A percentile compares a stretch with the other conserved stretches of the same genome.
These are phyloP conservation scores for Crocidura indochinensis DNA, from an alignment of 2,797 vertebrate species.

Conservation along the genomic window DNA sequence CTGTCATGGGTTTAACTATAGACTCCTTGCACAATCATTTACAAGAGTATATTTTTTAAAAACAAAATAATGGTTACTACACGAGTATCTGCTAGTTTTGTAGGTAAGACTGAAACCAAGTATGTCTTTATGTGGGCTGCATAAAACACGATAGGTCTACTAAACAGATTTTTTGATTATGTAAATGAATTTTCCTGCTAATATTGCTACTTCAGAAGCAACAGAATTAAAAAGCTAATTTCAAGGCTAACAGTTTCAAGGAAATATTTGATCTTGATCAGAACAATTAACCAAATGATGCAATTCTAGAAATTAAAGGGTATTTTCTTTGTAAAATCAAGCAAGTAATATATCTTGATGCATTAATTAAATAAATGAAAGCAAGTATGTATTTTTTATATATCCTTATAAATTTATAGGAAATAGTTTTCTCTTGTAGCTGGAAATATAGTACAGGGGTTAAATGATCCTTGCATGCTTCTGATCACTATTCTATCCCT, in stretches of 20 bases:
- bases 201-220: background rate
- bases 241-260: background rate
- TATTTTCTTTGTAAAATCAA: conserved; percentile 54
- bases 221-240: conserved; percentile 56
- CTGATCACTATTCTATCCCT: too few relatives aligned
- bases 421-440: background rate
- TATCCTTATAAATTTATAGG: conserved; percentile 29
- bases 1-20: too few relatives aligned
- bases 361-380: background rate
- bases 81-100: conserved; percentile 8
- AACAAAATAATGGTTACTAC: background rate
- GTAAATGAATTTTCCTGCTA: background rate
- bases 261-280: conserved; percentile 59
- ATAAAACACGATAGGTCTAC: background rate
- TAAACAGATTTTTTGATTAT: conserved; percentile 16
- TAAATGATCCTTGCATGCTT: background rate
- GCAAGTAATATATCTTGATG: conserved; percentile 15
- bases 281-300: conserved; percentile 67
- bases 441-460: background rate
- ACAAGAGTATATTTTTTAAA: background rate
- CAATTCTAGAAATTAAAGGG: conserved; percentile 56
- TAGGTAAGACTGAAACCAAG: conserved; percentile 3
- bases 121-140: background rate
- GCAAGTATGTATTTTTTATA: background rate
- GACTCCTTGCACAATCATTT: too few relatives aligned